These are phyloP conservation scores for Chelonoidis abingdonii DNA, from an alignment of 2,113 vertebrate genomes.

Conservation along the genomic window DNA sequence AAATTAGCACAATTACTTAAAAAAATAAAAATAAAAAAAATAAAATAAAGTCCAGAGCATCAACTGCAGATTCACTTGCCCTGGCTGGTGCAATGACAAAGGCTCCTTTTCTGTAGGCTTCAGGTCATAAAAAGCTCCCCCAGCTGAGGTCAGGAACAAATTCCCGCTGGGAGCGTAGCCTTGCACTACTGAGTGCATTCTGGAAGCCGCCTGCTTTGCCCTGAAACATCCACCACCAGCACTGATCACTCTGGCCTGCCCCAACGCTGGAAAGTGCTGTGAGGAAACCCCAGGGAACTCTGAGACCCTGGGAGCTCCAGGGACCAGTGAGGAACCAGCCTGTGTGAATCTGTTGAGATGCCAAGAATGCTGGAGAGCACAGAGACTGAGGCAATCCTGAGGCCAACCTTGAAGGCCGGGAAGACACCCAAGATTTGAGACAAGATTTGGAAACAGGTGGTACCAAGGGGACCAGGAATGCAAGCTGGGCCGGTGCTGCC, in stretches of 20 bases:
- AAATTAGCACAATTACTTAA: neutral
- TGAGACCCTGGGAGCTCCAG: neutral
- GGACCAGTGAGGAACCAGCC: neutral
- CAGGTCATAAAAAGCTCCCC: neutral
- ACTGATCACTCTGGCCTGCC: neutral
- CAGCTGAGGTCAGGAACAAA: neutral
- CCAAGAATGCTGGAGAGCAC: neutral
- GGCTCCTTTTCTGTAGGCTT: neutral
- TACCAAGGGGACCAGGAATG: neutral
- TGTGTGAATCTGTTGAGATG: neutral
- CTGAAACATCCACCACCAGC: neutral
- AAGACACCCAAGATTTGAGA: neutral
- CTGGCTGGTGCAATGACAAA: neutral
- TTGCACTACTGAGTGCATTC: neutral
- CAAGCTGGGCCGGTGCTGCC: neutral
- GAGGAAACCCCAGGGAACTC: neutral
- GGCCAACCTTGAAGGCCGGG: neutral
- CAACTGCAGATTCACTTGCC: neutral
- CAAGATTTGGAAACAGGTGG: neutral
- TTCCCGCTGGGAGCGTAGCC: neutral
- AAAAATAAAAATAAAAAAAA: too few relatives aligned
- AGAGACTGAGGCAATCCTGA: neutral
- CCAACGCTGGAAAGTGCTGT: neutral
- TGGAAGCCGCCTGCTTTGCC: neutral
- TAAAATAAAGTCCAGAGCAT: neutral